Conservation (phyloP, 2,888 invertebrate species). For the Mycogona germanica region DNA sequence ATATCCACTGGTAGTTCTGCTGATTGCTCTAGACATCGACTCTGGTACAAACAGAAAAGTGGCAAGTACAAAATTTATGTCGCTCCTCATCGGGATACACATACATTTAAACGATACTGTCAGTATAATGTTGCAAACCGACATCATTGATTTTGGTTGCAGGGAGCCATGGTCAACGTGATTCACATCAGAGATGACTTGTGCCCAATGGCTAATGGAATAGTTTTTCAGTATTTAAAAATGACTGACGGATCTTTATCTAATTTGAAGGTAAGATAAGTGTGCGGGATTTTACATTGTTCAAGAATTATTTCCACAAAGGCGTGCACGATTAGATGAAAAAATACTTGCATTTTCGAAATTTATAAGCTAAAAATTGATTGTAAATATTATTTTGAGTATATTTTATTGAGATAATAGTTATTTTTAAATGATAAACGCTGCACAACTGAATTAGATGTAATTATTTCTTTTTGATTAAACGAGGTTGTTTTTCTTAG, state of each 20-base stretch:
- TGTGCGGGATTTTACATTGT: not conserved
- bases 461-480: not conserved
- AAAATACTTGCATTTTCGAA: not conserved
- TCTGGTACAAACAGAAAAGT: slow-evolving; percentile 14
- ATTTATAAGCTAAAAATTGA: too few species aligned
- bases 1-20: slow-evolving; percentile 63
- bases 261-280: slow-evolving; percentile 56
- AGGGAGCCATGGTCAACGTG: slow-evolving; percentile 70
- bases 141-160: slow-evolving; percentile 35
- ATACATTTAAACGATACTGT: not conserved
- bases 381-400: too few species aligned
- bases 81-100: not conserved
- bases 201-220: slow-evolving; percentile 64
- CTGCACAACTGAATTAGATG: too few species aligned
- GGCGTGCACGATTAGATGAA: not conserved
- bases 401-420: not conserved
- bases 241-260: slow-evolving; percentile 70
- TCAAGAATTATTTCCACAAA: not conserved
- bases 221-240: slow-evolving; percentile 73
- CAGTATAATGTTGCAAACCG: not conserved
- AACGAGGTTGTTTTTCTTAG: not conserved
- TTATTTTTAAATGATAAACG: not conserved
- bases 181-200: slow-evolving; percentile 70
- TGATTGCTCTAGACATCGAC: slow-evolving; percentile 29
- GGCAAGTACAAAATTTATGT: slow-evolving; percentile 6